Percentiles rank a stretch among this genome's conserved stretches.
Conservation (phyloP, 2,888 invertebrate species). For the Amphipoea lucens region DNA sequence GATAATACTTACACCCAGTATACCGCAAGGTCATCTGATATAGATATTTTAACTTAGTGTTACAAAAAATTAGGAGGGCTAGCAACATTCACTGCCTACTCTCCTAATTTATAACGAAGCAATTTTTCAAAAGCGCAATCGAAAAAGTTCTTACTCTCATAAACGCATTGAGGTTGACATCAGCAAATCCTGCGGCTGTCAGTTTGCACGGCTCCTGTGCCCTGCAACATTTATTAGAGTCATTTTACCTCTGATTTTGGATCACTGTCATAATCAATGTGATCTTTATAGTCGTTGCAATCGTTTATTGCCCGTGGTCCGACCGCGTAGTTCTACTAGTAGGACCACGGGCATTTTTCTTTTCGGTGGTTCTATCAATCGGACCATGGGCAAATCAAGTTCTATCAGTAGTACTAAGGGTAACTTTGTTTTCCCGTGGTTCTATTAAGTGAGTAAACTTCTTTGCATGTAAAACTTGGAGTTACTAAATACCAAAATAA, state of each 20-base stretch:
- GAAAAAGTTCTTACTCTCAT: conserved; percentile 71
- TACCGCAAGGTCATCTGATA: not conserved
- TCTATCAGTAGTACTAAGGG: no score
- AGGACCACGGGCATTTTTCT: no score
- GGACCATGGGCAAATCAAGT: no score
- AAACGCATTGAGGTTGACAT: conserved; percentile 79
- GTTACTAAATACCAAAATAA: no score
- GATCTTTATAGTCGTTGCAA: not conserved
- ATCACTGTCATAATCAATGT: not conserved
- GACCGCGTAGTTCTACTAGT: no score
- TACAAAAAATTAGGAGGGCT: not conserved
- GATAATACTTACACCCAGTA: no score
- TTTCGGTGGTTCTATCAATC: no score
- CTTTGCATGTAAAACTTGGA: no score
- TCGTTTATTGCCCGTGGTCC: no score
- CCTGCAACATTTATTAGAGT: conserved; percentile 62
- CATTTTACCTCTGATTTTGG: not conserved
- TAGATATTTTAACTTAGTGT: not conserved
- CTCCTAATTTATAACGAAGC: not conserved
- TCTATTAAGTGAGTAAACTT: no score
- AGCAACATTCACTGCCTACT: not conserved
- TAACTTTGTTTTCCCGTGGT: no score
- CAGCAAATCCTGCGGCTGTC: conserved; percentile 78
- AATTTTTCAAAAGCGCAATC: not conserved
- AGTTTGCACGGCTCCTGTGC: conserved; percentile 78